Conservation (phyloP, 2,797 vertebrate species). For the Onychomys torridus region DNA sequence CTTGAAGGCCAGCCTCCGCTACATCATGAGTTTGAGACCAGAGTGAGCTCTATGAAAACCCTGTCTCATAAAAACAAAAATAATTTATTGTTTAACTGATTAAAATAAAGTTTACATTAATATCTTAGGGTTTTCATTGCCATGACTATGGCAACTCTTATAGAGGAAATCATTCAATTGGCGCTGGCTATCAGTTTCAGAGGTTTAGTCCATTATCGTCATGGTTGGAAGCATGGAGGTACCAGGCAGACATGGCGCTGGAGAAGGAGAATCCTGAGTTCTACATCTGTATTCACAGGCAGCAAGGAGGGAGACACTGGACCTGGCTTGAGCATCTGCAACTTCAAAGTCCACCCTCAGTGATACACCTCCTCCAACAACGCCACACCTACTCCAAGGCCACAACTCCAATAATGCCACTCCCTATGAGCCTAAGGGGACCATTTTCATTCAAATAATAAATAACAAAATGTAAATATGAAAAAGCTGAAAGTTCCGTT, state of each 20-base stretch:
- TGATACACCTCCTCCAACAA: not conserved
- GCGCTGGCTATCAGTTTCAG: not conserved
- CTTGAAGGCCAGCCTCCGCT: not conserved
- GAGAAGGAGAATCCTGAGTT: not conserved
- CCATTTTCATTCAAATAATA: not conserved
- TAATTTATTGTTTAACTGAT: not conserved
- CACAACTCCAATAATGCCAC: not conserved
- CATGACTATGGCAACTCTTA: not conserved
- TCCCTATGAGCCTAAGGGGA: not conserved
- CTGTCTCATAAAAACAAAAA: not conserved
- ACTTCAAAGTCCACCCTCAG: not conserved
- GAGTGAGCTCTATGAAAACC: not conserved
- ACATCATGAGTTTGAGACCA: not conserved
- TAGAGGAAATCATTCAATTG: not conserved
- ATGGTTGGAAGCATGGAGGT: not conserved
- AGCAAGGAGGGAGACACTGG: not conserved
- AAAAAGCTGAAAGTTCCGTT: not conserved
- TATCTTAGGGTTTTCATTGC: not conserved
- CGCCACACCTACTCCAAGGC: not conserved
- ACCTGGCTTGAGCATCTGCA: not conserved
- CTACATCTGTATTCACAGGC: not conserved
- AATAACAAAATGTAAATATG: not conserved
- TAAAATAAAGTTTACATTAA: not conserved
- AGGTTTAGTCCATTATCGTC: not conserved
- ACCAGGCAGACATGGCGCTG: not conserved